These are phyloP conservation scores for Chaetophractus vellerosus DNA, from an alignment of 2,797 vertebrate species.

Conservation along the genomic window DNA sequence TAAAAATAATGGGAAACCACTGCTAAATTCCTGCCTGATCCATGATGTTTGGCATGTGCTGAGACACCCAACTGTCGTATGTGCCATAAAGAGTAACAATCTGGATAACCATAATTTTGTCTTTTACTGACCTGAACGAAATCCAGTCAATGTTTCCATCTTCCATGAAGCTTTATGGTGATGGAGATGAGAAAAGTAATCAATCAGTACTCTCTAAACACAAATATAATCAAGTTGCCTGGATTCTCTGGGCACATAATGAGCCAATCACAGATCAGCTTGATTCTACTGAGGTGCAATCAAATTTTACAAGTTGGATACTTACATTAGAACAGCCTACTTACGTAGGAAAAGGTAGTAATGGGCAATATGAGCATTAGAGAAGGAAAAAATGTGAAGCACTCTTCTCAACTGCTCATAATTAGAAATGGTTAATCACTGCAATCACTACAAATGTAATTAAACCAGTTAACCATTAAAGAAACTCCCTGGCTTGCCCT, in stretches of 20 bases:
- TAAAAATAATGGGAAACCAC: background rate
- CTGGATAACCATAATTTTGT: constrained; percentile 61
- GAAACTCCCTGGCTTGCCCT: constrained; percentile 49
- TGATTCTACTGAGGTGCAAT: constrained; percentile 41
- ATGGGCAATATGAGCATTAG: constrained; percentile 17
- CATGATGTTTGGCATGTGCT: background rate
- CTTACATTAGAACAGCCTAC: background rate
- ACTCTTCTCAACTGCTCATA: constrained; percentile 20
- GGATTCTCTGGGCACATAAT: constrained; percentile 30
- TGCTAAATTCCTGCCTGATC: constrained; percentile 16
- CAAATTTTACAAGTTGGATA: background rate
- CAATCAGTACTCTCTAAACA: constrained; percentile 45
- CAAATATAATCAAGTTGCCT: constrained; percentile 36
- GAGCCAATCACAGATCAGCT: constrained; percentile 28
- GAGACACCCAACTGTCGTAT: constrained; percentile 1
- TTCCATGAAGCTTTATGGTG: constrained; percentile 39
- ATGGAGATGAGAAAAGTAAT: background rate
- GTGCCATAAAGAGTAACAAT: constrained; percentile 67
- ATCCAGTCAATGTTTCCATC: constrained; percentile 30
- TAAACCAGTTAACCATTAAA: constrained; percentile 64
- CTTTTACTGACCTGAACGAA: constrained; percentile 73
- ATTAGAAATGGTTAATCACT: constrained; percentile 65
- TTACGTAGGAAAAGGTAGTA: background rate
- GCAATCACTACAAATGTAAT: constrained; percentile 48
- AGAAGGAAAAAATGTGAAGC: constrained; percentile 29